Conservation (phyloP, 2,888 invertebrate species). For the Euclidia mi region DNA sequence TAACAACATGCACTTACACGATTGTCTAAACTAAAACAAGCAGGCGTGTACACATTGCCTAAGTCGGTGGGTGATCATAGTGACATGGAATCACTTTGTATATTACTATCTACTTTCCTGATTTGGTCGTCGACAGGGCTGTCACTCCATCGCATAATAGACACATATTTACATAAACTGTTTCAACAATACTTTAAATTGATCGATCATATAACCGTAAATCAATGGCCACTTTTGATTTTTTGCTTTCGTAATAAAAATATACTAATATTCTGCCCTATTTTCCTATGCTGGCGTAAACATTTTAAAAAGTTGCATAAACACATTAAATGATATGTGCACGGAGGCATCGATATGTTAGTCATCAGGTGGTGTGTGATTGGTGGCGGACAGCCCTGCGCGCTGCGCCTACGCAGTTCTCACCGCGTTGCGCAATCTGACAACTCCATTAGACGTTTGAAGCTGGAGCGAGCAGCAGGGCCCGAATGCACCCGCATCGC, state of each 20-base stretch:
- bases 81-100: conserved; percentile 67
- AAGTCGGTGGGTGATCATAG: conserved; percentile 61
- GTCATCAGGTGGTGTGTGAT: conserved; percentile 29
- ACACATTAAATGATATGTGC: conserved; percentile 15
- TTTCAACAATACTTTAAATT: conserved; percentile 1
- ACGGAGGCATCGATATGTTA: conserved; percentile 24
- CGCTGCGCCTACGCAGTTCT: conserved; percentile 76
- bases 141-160: conserved; percentile 11
- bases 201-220: not conserved
- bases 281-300: conserved; percentile 12
- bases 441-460: conserved; percentile 83
- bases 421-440: conserved; percentile 81
- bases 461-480: conserved; percentile 55
- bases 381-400: conserved; percentile 65
- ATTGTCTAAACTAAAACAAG: conserved; percentile 68
- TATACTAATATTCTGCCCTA: conserved; percentile 2
- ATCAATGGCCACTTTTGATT: not conserved
- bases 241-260: conserved; percentile 2
- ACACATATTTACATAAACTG: conserved; percentile 2
- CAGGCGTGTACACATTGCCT: conserved; percentile 42
- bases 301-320: conserved; percentile 9
- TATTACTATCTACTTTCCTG: conserved; percentile 67
- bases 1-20: conserved; percentile 67
- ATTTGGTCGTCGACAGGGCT: conserved; percentile 63
- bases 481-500: conserved; percentile 62